Conservation (phyloP, 1,140 invertebrate species). For the Nomia melanderi region DNA sequence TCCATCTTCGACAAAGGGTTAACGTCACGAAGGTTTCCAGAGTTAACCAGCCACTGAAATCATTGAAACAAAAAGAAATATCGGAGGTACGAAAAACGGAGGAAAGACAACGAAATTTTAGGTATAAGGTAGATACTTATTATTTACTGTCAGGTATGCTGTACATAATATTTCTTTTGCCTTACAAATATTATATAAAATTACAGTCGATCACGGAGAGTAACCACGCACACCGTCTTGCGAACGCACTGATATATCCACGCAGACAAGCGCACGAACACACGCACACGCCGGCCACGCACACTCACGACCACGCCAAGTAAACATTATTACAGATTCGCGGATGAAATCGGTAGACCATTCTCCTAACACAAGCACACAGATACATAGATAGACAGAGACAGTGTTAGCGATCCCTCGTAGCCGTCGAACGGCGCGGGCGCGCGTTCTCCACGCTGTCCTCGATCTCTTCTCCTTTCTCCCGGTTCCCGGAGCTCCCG, state of each 20-base stretch:
- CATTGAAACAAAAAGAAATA: no score
- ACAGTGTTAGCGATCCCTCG: neutral
- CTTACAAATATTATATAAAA: conserved; percentile 82
- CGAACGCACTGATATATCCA: conserved; percentile 55
- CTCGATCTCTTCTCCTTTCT: conserved; percentile 16
- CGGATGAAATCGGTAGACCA: conserved; percentile 55
- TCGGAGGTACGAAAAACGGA: no score
- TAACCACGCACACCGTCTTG: conserved; percentile 63
- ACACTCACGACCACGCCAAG: neutral
- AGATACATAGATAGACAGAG: neutral
- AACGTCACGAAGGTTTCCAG: no score
- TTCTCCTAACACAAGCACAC: conserved; percentile 17
- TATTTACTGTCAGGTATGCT: conserved; percentile 80
- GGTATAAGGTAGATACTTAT: conserved; percentile 78
- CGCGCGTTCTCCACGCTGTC: neutral
- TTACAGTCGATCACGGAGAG: conserved; percentile 79
- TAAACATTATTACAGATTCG: conserved; percentile 57
- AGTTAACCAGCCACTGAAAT: no score
- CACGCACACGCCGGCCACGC: conserved; percentile 46
- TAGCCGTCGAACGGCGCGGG: neutral
- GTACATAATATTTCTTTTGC: conserved; percentile 80
- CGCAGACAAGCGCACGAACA: conserved; percentile 48
- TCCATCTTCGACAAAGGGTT: no score
- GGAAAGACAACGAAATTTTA: neutral
- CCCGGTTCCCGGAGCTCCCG: neutral